Percentiles rank a stretch among this genome's conserved stretches.
These are phyloP conservation scores for Orius laevigatus DNA, from an alignment of 1,140 invertebrate species.

Conservation along the genomic window DNA sequence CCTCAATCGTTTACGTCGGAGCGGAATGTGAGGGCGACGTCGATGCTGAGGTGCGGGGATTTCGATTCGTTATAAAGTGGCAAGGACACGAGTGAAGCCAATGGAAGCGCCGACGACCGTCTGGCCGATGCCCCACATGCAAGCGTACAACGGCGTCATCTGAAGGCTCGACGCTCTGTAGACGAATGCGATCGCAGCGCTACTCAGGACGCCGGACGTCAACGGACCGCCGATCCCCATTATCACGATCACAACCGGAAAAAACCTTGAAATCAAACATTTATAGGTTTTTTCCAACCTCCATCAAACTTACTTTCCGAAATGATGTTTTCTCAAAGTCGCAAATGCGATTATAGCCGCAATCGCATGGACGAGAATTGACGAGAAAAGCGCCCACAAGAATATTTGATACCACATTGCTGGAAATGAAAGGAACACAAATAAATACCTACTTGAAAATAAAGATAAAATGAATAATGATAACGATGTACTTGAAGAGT, in stretches of 20 bases:
- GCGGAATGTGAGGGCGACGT: too few relatives aligned
- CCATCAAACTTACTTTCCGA: conserved; percentile 48
- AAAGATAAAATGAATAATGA: neutral
- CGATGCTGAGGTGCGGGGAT: too few relatives aligned
- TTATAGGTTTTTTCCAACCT: neutral
- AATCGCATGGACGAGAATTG: conserved; percentile 76
- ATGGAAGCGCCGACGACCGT: conserved; percentile 74
- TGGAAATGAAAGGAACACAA: conserved; percentile 30
- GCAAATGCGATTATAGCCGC: conserved; percentile 80
- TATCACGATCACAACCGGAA: conserved; percentile 68
- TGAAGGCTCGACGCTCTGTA: conserved; percentile 72
- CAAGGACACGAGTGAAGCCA: conserved; percentile 81
- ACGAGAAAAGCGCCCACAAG: conserved; percentile 85
- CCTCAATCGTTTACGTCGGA: too few relatives aligned
- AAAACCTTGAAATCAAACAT: conserved; percentile 41
- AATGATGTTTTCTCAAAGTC: conserved; percentile 78
- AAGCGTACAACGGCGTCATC: conserved; percentile 78
- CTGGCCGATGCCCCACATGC: conserved; percentile 86
- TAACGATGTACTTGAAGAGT: neutral
- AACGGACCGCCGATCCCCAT: conserved; percentile 76
- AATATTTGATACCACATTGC: conserved; percentile 96
- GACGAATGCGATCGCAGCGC: conserved; percentile 84
- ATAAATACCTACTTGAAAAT: neutral
- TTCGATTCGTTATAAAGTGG: conserved; percentile 62
- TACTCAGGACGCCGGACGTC: conserved; percentile 74